phyloP scores from a whole-genome alignment of 2,797 vertebrate species.

The Poecilia picta region DNA sequence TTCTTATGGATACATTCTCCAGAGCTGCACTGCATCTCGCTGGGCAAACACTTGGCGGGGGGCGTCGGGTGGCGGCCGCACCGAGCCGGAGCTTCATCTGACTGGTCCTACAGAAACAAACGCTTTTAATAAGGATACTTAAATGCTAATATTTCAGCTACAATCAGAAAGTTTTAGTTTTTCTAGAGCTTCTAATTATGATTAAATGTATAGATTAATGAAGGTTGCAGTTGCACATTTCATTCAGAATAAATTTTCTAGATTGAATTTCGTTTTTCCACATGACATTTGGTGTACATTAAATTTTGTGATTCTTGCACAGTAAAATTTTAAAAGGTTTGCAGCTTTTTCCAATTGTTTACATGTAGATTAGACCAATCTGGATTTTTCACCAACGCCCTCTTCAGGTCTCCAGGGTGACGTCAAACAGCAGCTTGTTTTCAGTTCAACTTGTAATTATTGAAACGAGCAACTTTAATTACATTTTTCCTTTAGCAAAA shows the following conservation, averaged over 20 bases:
- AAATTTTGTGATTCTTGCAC: neutral
- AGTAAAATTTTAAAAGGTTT: neutral
- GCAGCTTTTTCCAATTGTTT: neutral
- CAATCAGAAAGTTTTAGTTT: neutral
- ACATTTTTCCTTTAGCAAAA: too few species aligned
- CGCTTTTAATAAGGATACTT: neutral
- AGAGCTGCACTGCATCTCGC: slow-evolving; percentile 89
- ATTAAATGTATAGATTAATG: neutral
- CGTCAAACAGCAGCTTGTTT: too few species aligned
- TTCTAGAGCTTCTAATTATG: neutral
- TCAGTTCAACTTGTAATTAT: too few species aligned
- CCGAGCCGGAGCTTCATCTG: slow-evolving; percentile 89
- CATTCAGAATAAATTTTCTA: neutral
- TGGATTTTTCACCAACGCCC: too few species aligned
- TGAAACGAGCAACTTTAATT: too few species aligned
- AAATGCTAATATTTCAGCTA: neutral
- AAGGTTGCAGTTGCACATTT: neutral
- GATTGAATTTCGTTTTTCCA: too few species aligned
- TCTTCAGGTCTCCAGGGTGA: too few species aligned
- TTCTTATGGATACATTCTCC: slow-evolving; percentile 97
- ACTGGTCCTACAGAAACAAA: slow-evolving; percentile 81
- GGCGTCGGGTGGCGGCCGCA: slow-evolving; percentile 89
- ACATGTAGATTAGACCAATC: too few species aligned
- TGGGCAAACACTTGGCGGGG: slow-evolving; percentile 84
- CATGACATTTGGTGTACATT: too few species aligned